Percentiles rank a stretch among this genome's conserved stretches.
Conservation (phyloP, 1,140 invertebrate genomes). For the Euwallacea similis region DNA sequence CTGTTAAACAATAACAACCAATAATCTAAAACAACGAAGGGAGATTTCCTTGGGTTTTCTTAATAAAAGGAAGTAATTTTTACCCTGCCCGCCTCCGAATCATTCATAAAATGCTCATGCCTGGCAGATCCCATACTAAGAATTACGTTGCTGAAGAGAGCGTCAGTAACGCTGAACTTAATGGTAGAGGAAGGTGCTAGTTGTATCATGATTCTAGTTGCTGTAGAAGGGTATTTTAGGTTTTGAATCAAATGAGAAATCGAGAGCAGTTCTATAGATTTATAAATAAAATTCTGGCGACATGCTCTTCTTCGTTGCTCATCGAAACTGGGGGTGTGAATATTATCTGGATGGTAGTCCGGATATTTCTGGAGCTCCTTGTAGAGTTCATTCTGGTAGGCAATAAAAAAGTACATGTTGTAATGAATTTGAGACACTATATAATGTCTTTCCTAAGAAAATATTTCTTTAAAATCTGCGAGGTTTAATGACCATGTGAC, state of each 20-base stretch:
- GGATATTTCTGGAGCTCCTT: conserved; percentile 39
- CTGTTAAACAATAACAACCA: conserved; percentile 90
- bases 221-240: conserved; percentile 24
- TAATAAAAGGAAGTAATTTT: conserved; percentile 3
- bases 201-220: conserved; percentile 29
- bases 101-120: conserved; percentile 69
- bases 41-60: too few relatives aligned
- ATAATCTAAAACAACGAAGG: conserved; percentile 57
- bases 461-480: background rate
- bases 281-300: conserved; percentile 63
- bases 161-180: conserved; percentile 39
- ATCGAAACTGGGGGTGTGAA: conserved; percentile 55
- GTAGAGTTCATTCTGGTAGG: conserved; percentile 39
- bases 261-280: conserved; percentile 65
- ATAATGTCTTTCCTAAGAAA: background rate
- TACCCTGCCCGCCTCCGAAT: conserved; percentile 68
- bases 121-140: conserved; percentile 73
- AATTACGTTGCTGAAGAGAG: conserved; percentile 67
- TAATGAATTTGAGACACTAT: background rate
- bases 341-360: conserved; percentile 11
- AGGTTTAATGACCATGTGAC: too few relatives aligned
- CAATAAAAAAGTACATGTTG: background rate
- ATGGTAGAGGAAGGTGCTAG: conserved; percentile 35
- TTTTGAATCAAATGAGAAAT: conserved; percentile 59
- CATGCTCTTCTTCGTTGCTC: conserved; percentile 65